Evolutionary conservation across 2,888 invertebrate species (phyloP).

Genomic region (Tholera decimalis): DNA sequence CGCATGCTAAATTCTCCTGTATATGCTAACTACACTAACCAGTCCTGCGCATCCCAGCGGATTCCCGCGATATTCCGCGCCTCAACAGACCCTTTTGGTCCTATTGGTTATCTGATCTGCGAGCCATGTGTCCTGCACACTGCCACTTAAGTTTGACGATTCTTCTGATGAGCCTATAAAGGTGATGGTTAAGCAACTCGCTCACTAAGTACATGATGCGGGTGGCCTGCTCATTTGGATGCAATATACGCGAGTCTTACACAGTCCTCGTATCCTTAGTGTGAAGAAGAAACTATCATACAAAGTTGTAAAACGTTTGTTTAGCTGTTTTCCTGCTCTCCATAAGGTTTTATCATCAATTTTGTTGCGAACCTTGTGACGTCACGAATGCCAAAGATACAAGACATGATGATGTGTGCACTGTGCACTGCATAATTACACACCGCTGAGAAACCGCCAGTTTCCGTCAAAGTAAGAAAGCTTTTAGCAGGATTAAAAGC

Average conservation of each 20-base stretch:
- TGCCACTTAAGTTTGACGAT: too few relatives aligned
- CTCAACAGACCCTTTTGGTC: too few relatives aligned
- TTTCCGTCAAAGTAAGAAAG: conserved; percentile 22
- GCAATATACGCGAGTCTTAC: too few relatives aligned
- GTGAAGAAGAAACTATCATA: neutral
- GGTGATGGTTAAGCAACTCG: neutral
- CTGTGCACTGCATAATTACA: conserved; percentile 2
- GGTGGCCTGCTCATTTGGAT: neutral
- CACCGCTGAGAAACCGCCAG: conserved; percentile 7
- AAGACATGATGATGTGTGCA: neutral
- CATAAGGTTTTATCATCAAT: neutral
- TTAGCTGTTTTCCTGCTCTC: neutral
- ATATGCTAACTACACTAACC: too few relatives aligned
- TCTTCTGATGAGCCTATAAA: neutral
- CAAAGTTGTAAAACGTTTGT: neutral
- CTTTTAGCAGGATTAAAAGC: conserved; percentile 40
- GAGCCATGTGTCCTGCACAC: too few relatives aligned
- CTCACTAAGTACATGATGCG: neutral
- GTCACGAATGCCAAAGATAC: neutral
- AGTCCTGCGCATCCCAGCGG: too few relatives aligned
- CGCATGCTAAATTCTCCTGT: too few relatives aligned
- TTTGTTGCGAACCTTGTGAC: neutral
- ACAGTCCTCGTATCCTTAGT: neutral
- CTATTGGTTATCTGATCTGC: too few relatives aligned
- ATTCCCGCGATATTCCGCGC: too few relatives aligned